phyloP scores from a whole-genome alignment of 2,797 vertebrate genomes.

The Sebastes paucispinis region DNA sequence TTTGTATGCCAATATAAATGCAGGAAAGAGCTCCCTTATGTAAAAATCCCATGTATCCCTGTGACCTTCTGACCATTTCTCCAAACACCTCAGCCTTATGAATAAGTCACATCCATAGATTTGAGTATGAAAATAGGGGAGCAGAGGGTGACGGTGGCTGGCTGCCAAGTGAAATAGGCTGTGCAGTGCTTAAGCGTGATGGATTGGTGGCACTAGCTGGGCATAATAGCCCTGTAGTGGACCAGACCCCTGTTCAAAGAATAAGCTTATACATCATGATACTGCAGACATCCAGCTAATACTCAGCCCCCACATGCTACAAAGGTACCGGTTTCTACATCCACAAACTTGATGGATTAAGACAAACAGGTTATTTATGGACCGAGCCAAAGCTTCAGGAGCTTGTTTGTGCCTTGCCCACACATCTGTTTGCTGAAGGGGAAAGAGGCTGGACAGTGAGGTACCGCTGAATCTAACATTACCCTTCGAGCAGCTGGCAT shows the following conservation, averaged over 20 bases:
- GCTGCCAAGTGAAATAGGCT: constrained; percentile 68
- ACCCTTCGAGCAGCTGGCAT: constrained; percentile 52
- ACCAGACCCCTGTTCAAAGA: constrained; percentile 65
- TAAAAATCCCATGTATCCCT: constrained; percentile 1
- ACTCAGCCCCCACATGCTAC: constrained; percentile 52
- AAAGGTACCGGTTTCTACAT: constrained; percentile 56
- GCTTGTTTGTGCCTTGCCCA: constrained; percentile 70
- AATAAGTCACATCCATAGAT: constrained; percentile 65
- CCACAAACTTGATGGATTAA: constrained; percentile 76
- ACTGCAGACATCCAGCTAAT: constrained; percentile 60
- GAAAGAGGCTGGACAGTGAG: constrained; percentile 51
- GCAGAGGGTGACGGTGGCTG: constrained; percentile 53
- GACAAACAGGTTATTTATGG: constrained; percentile 80
- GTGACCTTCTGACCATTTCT: constrained; percentile 41
- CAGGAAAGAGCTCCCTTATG: constrained; percentile 11
- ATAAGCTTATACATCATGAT: constrained; percentile 78
- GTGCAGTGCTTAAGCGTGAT: constrained; percentile 70
- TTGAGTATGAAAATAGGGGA: constrained; percentile 62
- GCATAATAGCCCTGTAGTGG: constrained; percentile 72
- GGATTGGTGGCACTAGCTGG: constrained; percentile 69
- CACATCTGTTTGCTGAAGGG: constrained; percentile 73
- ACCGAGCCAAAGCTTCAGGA: constrained; percentile 51
- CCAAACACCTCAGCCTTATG: constrained; percentile 37
- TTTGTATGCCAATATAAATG: constrained; percentile 5
- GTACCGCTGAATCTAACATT: constrained; percentile 57